phyloP scores from a whole-genome alignment of 53 echinoderm and acorn worm genomes.

The Arbacia lixula region DNA sequence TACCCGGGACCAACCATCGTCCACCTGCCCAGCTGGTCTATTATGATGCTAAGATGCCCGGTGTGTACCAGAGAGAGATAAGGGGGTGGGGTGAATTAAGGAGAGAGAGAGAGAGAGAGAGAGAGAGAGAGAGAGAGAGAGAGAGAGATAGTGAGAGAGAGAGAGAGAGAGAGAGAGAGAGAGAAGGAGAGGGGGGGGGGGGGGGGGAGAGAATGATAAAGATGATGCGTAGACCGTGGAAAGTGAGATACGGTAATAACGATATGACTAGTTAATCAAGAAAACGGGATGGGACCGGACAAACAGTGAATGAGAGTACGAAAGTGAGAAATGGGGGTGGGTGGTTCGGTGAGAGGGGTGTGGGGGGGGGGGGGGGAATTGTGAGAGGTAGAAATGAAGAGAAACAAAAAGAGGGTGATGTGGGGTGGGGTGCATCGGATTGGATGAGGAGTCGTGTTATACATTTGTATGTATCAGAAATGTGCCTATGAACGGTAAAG shows the following conservation, averaged over 20 bases:
- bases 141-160: no score
- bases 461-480: background rate
- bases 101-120: background rate
- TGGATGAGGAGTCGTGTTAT: no score
- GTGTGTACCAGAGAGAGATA: constrained; percentile 19
- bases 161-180: no score
- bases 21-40: constrained; percentile 47
- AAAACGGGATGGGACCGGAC: background rate
- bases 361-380: background rate
- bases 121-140: no score
- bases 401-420: background rate
- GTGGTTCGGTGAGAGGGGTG: background rate
- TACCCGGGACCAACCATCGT: background rate
- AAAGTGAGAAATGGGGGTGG: background rate
- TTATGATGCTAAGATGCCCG: constrained; percentile 28
- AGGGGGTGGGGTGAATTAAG: background rate
- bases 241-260: background rate
- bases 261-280: background rate
- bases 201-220: background rate
- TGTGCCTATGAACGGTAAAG: background rate
- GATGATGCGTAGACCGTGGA: background rate
- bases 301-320: background rate
- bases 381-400: background rate
- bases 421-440: no score
- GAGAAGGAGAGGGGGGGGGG: no score